These are phyloP conservation scores for Toxotes lorentzi DNA, from an alignment of 2,797 vertebrate species.

Conservation along the genomic window DNA sequence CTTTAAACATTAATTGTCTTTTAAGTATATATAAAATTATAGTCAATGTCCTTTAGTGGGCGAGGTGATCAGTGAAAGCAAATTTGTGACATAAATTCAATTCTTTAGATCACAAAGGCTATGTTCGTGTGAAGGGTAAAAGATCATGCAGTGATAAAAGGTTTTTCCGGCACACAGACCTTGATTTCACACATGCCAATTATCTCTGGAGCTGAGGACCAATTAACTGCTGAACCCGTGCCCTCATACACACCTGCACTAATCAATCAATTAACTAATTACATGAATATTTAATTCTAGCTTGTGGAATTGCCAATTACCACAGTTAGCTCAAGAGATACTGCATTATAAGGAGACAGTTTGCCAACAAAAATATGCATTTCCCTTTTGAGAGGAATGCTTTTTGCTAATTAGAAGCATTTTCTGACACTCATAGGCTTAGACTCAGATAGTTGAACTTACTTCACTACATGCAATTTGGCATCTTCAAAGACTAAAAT, in stretches of 20 bases:
- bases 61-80: constrained; percentile 50
- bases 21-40: constrained; percentile 43
- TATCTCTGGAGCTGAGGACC: constrained; percentile 76
- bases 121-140: constrained; percentile 49
- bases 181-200: constrained; percentile 79
- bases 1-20: constrained; percentile 42
- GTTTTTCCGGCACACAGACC: constrained; percentile 56
- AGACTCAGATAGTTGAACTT: constrained; percentile 58
- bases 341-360: constrained; percentile 45
- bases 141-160: constrained; percentile 71
- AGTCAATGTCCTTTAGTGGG: constrained; percentile 12
- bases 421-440: constrained; percentile 56
- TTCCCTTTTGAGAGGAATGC: constrained; percentile 28
- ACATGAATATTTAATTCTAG: constrained; percentile 79
- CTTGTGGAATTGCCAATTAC: constrained; percentile 81
- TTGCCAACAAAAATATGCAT: constrained; percentile 52
- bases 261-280: constrained; percentile 85
- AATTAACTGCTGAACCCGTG: constrained; percentile 81
- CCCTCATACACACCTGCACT: constrained; percentile 74
- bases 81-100: constrained; percentile 47
- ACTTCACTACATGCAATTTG: constrained; percentile 58
- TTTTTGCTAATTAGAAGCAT: constrained; percentile 62
- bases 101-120: constrained; percentile 41
- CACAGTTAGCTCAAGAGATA: constrained; percentile 42
- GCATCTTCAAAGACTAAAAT: constrained; percentile 68